phyloP scores from a whole-genome alignment of 2,113 vertebrate species.

The Oncorhynchus mykiss region DNA sequence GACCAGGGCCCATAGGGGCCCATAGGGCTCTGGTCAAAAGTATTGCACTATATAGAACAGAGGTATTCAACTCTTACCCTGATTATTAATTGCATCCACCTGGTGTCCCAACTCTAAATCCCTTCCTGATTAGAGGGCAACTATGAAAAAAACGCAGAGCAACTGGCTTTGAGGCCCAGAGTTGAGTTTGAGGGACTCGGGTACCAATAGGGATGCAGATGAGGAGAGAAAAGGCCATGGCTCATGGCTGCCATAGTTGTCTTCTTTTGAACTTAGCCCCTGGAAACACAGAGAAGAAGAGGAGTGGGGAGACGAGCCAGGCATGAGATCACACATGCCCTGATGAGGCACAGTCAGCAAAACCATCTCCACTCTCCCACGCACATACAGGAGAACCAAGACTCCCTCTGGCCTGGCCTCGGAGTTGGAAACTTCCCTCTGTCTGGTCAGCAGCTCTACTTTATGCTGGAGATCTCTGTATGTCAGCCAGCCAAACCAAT shows the following conservation, averaged over 20 bases:
- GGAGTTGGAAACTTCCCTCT: constrained; percentile 46
- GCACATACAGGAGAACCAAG: constrained; percentile 35
- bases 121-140: too few species aligned
- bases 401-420: constrained; percentile 47
- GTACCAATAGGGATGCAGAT: too few species aligned
- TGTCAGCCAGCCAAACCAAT: constrained; percentile 17
- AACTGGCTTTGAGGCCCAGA: too few species aligned
- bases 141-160: too few species aligned
- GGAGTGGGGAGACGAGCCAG: constrained; percentile 5
- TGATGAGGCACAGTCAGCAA: constrained; percentile 58
- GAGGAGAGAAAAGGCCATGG: too few species aligned
- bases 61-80: too few species aligned
- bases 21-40: too few species aligned
- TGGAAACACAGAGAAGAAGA: constrained; percentile 16
- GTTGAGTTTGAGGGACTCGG: too few species aligned
- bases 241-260: background rate
- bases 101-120: too few species aligned
- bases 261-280: constrained; percentile 16
- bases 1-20: too few species aligned
- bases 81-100: too few species aligned
- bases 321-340: constrained; percentile 34
- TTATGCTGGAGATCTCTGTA: constrained; percentile 7
- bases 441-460: constrained; percentile 49
- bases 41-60: too few species aligned
- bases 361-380: constrained; percentile 46